phyloP scores from a whole-genome alignment of 2,797 vertebrate species.

The Melanotaenia nigrans region DNA sequence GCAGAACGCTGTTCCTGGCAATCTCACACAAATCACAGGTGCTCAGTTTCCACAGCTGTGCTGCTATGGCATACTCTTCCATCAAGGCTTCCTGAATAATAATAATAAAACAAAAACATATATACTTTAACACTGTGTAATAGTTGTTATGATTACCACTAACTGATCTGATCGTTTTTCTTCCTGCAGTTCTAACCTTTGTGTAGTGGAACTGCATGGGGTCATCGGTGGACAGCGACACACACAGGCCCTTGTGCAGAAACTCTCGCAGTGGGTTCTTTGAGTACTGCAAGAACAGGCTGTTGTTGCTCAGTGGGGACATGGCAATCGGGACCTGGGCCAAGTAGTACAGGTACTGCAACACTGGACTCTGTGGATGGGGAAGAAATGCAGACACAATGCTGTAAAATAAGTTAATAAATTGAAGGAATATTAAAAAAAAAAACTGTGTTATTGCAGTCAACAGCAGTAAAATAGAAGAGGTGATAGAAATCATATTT shows the following conservation, averaged over 20 bases:
- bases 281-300: conserved; percentile 95
- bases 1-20: conserved; percentile 94
- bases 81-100: conserved; percentile 91
- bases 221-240: conserved; percentile 96
- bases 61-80: conserved; percentile 98
- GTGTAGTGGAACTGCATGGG: conserved; percentile 99
- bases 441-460: neutral
- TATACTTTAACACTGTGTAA: neutral
- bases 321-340: conserved; percentile 97
- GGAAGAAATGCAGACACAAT: conserved; percentile 11
- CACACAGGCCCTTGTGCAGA: conserved; percentile 92
- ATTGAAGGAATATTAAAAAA: neutral
- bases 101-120: neutral
- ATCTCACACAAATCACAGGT: conserved; percentile 97
- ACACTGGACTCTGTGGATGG: conserved; percentile 90
- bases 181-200: conserved; percentile 84
- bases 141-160: neutral
- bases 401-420: neutral
- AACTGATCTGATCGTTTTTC: neutral
- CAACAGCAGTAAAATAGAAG: neutral
- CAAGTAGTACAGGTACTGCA: conserved; percentile 97
- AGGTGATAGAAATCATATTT: neutral
- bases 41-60: conserved; percentile 97
- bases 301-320: conserved; percentile 99
- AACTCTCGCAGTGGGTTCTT: conserved; percentile 96